A percentile compares a stretch with the other conserved stretches of the same genome.
These are phyloP conservation scores for Calonectris borealis DNA, from an alignment of 2,113 vertebrate species.

Conservation along the genomic window DNA sequence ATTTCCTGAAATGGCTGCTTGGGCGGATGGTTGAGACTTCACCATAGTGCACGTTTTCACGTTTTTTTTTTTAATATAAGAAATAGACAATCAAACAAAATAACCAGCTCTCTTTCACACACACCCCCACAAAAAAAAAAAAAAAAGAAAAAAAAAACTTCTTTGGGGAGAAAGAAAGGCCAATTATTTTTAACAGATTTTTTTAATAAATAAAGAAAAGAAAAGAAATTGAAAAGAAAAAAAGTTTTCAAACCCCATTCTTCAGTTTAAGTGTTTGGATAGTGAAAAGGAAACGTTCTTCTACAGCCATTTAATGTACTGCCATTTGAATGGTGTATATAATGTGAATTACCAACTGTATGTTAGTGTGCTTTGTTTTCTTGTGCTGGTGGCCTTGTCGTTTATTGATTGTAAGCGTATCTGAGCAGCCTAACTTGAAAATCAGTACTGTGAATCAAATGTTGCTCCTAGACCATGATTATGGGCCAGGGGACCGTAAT, in stretches of 20 bases:
- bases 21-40: neutral
- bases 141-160: neutral
- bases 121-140: accelerated
- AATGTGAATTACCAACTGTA: neutral
- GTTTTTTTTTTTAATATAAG: neutral
- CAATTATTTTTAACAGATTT: neutral
- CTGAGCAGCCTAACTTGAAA: neutral
- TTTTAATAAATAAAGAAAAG: neutral
- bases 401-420: neutral
- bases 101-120: neutral
- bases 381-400: neutral
- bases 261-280: neutral
- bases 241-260: neutral
- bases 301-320: neutral
- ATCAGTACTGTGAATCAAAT: neutral
- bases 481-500: neutral
- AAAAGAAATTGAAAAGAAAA: neutral
- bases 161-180: neutral
- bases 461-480: neutral
- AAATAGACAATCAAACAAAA: neutral
- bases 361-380: neutral
- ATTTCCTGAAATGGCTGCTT: neutral
- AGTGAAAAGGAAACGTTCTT: neutral
- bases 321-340: neutral
- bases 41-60: neutral